A percentile compares a stretch with the other conserved stretches of the same genome.
These are phyloP conservation scores for Margaritifera margaritifera DNA, from an alignment of 2,888 invertebrate species.

Conservation along the genomic window DNA sequence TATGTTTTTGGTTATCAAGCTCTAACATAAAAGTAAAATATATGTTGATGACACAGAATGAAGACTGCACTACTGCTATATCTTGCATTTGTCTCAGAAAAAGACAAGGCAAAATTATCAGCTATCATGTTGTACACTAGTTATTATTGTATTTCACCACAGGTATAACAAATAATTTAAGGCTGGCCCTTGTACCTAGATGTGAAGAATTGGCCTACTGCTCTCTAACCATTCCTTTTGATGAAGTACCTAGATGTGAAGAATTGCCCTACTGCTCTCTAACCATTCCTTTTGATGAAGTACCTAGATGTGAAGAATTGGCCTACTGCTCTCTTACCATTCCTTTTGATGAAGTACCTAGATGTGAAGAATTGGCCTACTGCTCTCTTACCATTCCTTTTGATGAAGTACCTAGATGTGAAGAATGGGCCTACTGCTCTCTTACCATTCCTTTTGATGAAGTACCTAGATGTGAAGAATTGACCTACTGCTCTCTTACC, in stretches of 20 bases:
- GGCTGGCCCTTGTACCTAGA: no score
- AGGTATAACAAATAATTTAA: no score
- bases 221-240: slow-evolving; percentile 72
- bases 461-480: slow-evolving; percentile 62
- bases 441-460: slow-evolving; percentile 74
- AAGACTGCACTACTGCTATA: no score
- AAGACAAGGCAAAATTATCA: no score
- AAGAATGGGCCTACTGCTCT: not conserved
- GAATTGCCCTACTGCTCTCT: not conserved
- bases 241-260: slow-evolving; percentile 72
- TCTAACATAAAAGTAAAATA: no score
- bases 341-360: not conserved
- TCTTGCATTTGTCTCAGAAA: no score
- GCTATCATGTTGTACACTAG: no score
- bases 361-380: not conserved
- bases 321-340: not conserved
- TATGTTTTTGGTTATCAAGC: no score
- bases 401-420: not conserved
- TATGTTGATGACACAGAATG: no score
- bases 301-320: slow-evolving; percentile 56
- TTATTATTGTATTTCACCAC: no score
- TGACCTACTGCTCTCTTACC: slow-evolving; percentile 34
- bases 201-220: not conserved
- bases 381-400: not conserved
- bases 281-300: slow-evolving; percentile 75